Evolutionary conservation across 2,888 invertebrate species (phyloP).

Genomic region (Apeira syringaria): DNA sequence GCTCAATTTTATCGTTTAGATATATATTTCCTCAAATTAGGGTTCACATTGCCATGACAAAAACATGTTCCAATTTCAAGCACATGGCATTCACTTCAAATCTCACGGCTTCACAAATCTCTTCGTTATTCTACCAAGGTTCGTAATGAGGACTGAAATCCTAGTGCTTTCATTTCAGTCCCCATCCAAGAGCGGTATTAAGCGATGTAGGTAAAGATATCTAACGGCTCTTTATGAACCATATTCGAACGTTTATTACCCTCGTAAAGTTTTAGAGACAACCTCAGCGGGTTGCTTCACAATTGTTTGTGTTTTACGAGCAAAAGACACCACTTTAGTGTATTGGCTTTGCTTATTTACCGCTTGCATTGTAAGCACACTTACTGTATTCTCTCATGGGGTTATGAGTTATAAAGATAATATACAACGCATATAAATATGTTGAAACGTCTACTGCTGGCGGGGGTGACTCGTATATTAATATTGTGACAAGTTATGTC

Average conservation of each 20-base stretch:
- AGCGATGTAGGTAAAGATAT: conserved; percentile 22
- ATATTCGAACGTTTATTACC: conserved; percentile 37
- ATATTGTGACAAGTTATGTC: background rate
- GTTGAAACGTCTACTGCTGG: conserved; percentile 2
- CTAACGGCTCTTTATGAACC: conserved; percentile 33
- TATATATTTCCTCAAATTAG: too few species aligned
- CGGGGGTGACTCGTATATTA: background rate
- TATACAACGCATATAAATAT: conserved; percentile 16
- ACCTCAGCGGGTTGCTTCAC: conserved; percentile 20
- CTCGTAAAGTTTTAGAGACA: conserved; percentile 33
- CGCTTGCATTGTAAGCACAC: conserved; percentile 21
- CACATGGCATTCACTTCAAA: background rate
- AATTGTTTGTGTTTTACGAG: conserved; percentile 19
- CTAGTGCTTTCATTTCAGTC: conserved; percentile 6
- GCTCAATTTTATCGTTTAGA: too few species aligned
- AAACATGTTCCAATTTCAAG: background rate
- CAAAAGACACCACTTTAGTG: conserved; percentile 22
- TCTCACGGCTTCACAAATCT: conserved; percentile 2
- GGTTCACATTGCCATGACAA: too few species aligned
- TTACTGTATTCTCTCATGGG: conserved; percentile 7
- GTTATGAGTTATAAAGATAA: conserved; percentile 24
- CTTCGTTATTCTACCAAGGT: background rate
- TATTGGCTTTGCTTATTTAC: conserved; percentile 21
- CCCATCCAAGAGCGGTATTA: conserved; percentile 10
- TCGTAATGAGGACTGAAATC: conserved; percentile 6